These are phyloP conservation scores for Nemotelus nigrinus DNA, from an alignment of 2,888 invertebrate genomes.

Conservation along the genomic window DNA sequence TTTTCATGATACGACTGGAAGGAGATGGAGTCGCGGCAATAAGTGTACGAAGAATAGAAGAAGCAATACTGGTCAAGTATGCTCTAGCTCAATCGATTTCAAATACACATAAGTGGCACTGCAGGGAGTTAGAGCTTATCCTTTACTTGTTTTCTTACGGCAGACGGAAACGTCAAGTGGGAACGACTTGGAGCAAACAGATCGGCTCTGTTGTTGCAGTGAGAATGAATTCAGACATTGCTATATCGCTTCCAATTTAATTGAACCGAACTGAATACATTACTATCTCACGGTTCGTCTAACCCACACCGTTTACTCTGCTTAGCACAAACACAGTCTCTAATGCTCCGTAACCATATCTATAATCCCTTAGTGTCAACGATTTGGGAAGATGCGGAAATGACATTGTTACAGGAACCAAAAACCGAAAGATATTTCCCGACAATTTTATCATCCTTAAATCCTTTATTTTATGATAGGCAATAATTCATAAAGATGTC, in stretches of 20 bases:
- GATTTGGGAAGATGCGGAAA: neutral
- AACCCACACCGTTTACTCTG: no score
- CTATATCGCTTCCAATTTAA: no score
- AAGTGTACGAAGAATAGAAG: no score
- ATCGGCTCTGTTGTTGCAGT: neutral
- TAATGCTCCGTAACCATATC: no score
- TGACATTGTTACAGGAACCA: slow-evolving; percentile 46
- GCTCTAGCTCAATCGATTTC: slow-evolving; percentile 53
- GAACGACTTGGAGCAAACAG: slow-evolving; percentile 7
- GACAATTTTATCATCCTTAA: slow-evolving; percentile 52
- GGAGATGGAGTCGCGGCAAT: neutral
- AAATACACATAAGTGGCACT: slow-evolving; percentile 51
- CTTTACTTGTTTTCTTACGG: slow-evolving; percentile 12
- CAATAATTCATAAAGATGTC: slow-evolving; percentile 54
- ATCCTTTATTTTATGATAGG: slow-evolving; percentile 54
- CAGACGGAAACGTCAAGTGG: neutral
- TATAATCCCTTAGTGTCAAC: neutral
- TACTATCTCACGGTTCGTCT: no score
- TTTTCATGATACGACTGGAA: slow-evolving; percentile 53
- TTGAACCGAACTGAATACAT: no score
- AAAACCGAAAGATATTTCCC: slow-evolving; percentile 40
- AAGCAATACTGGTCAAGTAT: slow-evolving; percentile 44
- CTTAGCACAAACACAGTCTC: no score
- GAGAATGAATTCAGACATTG: neutral
- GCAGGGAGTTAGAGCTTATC: slow-evolving; percentile 4